Evolutionary conservation across 2,113 vertebrate genomes (phyloP).

Genomic region (Callopanchax toddi): DNA sequence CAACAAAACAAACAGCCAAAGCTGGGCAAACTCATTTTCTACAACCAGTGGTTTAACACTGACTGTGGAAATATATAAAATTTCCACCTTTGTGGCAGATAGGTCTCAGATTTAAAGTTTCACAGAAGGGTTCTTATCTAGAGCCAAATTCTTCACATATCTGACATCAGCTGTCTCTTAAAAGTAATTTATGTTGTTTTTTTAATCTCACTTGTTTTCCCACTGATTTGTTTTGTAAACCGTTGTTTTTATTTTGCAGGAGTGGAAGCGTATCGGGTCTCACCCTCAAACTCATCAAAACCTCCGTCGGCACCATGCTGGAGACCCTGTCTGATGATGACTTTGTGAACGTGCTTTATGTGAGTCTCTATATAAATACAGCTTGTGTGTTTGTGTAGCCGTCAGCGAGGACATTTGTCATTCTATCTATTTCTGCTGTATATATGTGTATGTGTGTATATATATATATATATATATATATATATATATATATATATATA

Average conservation of each 20-base stretch:
- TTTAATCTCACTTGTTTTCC: background rate
- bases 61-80: background rate
- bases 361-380: conserved; percentile 78
- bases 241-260: conserved; percentile 69
- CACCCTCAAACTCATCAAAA: conserved; percentile 91
- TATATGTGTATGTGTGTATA: conserved; percentile 18
- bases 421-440: conserved; percentile 19
- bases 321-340: conserved; percentile 96
- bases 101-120: too few relatives aligned
- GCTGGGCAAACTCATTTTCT: conserved; percentile 17
- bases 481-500: conserved; percentile 4
- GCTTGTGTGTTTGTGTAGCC: background rate
- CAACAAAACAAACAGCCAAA: conserved; percentile 18
- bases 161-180: background rate
- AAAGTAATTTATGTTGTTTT: too few relatives aligned
- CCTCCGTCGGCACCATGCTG: conserved; percentile 91
- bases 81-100: too few relatives aligned
- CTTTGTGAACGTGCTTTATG: conserved; percentile 94
- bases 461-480: conserved; percentile 1
- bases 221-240: background rate
- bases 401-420: conserved; percentile 15
- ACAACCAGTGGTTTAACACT: conserved; percentile 17
- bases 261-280: conserved; percentile 95
- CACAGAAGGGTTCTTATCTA: too few relatives aligned
- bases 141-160: background rate